Evolutionary conservation across 1,140 invertebrate genomes (phyloP).

Genomic region (Lordiphosa collinella): DNA sequence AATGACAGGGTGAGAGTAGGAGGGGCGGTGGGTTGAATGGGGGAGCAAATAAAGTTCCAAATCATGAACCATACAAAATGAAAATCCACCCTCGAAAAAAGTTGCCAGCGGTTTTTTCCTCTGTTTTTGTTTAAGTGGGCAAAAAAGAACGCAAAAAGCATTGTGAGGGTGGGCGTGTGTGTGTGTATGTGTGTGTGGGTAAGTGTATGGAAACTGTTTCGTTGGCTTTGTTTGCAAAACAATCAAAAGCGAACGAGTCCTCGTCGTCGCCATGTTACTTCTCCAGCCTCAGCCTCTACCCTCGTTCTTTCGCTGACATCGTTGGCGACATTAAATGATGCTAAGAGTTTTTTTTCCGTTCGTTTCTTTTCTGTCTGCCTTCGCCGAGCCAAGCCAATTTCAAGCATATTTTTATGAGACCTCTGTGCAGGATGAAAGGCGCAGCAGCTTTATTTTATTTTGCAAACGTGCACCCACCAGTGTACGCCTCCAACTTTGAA

Average conservation of each 20-base stretch:
- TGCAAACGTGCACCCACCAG: constrained; percentile 55
- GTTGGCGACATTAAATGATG: constrained; percentile 70
- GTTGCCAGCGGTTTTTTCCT: constrained; percentile 50
- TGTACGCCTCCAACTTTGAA: constrained; percentile 5
- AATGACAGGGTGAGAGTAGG: not conserved
- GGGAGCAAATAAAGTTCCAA: constrained; percentile 68
- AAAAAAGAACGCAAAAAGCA: constrained; percentile 68
- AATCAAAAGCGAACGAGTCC: constrained; percentile 59
- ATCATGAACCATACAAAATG: constrained; percentile 76
- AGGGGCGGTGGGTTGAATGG: constrained; percentile 19
- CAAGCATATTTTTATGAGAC: constrained; percentile 73
- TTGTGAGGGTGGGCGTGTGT: constrained; percentile 23
- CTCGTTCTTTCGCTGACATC: constrained; percentile 33
- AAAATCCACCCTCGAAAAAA: constrained; percentile 74
- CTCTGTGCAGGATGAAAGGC: constrained; percentile 51
- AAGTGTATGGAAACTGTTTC: constrained; percentile 41
- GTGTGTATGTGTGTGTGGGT: constrained; percentile 23
- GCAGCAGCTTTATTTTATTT: constrained; percentile 71
- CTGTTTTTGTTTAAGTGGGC: constrained; percentile 52
- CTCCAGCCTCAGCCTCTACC: not conserved
- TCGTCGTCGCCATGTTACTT: constrained; percentile 9
- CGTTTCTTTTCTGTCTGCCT: not conserved
- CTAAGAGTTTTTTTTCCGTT: constrained; percentile 48
- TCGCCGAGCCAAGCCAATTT: constrained; percentile 60
- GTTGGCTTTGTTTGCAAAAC: constrained; percentile 77